A percentile compares a stretch with the other conserved stretches of the same genome.
phyloP scores from a whole-genome alignment of 2,888 invertebrate species.

The Diadromus collaris region DNA sequence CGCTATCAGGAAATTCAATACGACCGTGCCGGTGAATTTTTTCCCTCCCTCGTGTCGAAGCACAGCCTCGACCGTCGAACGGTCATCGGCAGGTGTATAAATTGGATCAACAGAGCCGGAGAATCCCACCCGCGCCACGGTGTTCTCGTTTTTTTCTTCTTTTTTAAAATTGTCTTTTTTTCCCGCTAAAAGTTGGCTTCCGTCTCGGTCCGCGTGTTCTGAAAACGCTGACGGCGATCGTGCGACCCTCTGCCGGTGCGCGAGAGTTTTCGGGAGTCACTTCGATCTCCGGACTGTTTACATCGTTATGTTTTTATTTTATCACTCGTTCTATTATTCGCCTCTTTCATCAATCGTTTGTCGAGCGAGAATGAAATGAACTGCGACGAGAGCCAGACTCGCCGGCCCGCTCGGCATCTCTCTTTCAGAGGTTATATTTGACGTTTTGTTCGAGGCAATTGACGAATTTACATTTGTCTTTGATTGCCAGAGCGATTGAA shows the following conservation, averaged over 20 bases:
- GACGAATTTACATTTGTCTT: constrained; percentile 45
- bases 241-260: background rate
- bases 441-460: background rate
- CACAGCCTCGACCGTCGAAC: constrained; percentile 22
- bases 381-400: background rate
- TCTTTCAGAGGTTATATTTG: background rate
- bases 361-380: background rate
- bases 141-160: constrained; percentile 20
- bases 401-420: constrained; percentile 1
- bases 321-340: background rate
- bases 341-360: background rate
- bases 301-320: background rate
- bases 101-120: constrained; percentile 45
- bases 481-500: constrained; percentile 5
- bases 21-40: constrained; percentile 9
- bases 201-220: constrained; percentile 14
- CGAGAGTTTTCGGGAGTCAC: background rate
- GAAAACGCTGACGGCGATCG: constrained; percentile 10
- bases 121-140: constrained; percentile 20
- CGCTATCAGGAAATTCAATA: constrained; percentile 46
- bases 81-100: constrained; percentile 37
- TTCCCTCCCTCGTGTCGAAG: constrained; percentile 24
- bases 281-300: constrained; percentile 5
- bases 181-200: background rate
- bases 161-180: background rate